Conservation (phyloP, 2,888 invertebrate genomes). For the Stegana nigrithorax region DNA sequence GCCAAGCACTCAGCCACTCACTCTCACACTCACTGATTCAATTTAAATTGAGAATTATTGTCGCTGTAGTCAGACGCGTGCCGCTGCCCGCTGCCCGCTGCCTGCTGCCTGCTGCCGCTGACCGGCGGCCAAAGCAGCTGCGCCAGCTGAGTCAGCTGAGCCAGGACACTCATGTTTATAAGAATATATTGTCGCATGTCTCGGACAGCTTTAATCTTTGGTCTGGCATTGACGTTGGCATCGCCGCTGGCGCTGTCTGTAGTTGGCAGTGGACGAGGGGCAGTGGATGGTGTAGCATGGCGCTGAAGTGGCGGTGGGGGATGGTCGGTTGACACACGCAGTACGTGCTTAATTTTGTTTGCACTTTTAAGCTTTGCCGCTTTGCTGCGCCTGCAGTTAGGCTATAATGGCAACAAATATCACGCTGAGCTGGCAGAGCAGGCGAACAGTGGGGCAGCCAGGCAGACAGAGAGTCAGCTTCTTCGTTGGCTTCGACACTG, state of each 20-base stretch:
- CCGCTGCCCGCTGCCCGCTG: background rate
- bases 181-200: slow-evolving; percentile 63
- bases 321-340: too few relatives aligned
- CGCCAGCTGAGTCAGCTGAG: background rate
- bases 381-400: slow-evolving; percentile 48
- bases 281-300: background rate
- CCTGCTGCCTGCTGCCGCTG: background rate
- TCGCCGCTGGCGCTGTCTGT: background rate
- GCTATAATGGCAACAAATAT: slow-evolving; percentile 60
- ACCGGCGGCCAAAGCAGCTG: too few relatives aligned
- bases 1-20: slow-evolving; percentile 1
- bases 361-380: slow-evolving; percentile 52
- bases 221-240: slow-evolving; percentile 2
- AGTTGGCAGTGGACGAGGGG: background rate
- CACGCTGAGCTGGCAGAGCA: slow-evolving; percentile 43
- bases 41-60: slow-evolving; percentile 63
- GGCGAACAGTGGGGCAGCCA: slow-evolving; percentile 16
- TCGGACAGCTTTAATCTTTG: slow-evolving; percentile 52
- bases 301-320: too few relatives aligned
- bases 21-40: slow-evolving; percentile 24
- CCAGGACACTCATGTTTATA: slow-evolving; percentile 39
- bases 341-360: slow-evolving; percentile 60
- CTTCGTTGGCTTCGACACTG: background rate
- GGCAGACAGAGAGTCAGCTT: too few relatives aligned
- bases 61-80: slow-evolving; percentile 41